These are phyloP conservation scores for Junco hyemalis DNA, from an alignment of 2,113 vertebrate genomes.

Conservation along the genomic window DNA sequence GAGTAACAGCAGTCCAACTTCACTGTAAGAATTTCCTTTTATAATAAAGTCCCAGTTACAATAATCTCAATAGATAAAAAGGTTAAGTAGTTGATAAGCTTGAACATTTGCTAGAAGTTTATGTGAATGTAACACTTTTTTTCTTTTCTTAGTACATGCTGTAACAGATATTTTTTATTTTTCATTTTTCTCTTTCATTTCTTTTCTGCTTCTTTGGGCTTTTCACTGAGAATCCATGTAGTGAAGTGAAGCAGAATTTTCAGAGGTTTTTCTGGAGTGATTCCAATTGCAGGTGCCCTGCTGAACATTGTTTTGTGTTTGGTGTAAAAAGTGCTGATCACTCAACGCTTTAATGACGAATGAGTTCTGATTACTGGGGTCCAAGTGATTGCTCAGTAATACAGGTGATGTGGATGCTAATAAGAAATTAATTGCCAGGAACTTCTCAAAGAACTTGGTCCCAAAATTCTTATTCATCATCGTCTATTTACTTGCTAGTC, in stretches of 20 bases:
- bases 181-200: neutral
- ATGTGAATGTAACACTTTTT: neutral
- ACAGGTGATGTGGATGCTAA: neutral
- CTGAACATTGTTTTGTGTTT: neutral
- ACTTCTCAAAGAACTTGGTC: fast-evolving
- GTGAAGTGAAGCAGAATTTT: neutral
- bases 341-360: neutral
- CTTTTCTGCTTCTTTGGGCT: neutral
- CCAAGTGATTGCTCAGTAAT: neutral
- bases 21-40: neutral
- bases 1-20: neutral
- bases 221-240: neutral
- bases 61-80: neutral
- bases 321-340: neutral
- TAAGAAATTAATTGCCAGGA: neutral
- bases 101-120: neutral
- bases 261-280: neutral
- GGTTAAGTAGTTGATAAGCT: neutral
- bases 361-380: neutral
- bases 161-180: neutral
- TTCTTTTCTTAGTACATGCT: neutral
- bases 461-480: neutral
- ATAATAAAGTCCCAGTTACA: neutral
- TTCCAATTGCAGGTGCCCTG: neutral
- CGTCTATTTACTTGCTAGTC: neutral